Evolutionary conservation across 2,113 vertebrate genomes (phyloP).

Genomic region (Dissostichus mawsoni): DNA sequence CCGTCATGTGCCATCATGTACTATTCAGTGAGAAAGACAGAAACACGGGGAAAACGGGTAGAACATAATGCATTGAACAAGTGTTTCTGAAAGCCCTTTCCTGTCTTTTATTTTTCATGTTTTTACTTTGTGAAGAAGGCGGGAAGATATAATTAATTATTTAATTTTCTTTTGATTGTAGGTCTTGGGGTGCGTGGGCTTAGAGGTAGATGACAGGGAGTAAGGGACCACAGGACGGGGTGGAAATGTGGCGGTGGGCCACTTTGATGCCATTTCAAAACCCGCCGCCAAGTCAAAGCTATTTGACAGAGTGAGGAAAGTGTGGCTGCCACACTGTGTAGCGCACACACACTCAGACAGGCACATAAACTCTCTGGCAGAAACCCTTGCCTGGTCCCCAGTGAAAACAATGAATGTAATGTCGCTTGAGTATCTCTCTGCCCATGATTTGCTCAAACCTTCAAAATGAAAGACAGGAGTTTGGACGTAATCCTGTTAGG

Average conservation of each 20-base stretch:
- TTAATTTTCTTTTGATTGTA: conserved; percentile 83
- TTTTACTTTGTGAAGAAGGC: conserved; percentile 76
- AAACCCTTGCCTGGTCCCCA: conserved; percentile 42
- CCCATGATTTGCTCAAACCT: conserved; percentile 46
- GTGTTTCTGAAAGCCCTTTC: conserved; percentile 72
- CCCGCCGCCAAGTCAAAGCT: conserved; percentile 66
- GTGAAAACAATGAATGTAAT: conserved; percentile 62
- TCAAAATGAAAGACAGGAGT: conserved; percentile 63
- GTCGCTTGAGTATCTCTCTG: conserved; percentile 17
- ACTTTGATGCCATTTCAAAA: conserved; percentile 80
- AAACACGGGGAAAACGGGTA: conserved; percentile 53
- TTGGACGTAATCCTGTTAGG: conserved; percentile 63
- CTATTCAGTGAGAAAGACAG: conserved; percentile 76
- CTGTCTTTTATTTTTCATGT: conserved; percentile 83
- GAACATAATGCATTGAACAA: conserved; percentile 73
- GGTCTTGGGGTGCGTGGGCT: conserved; percentile 71
- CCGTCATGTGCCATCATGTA: conserved; percentile 80
- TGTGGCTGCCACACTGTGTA: conserved; percentile 46
- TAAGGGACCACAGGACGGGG: conserved; percentile 54
- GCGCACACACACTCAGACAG: conserved; percentile 25
- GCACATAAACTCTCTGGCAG: conserved; percentile 55
- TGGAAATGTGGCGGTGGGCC: conserved; percentile 60
- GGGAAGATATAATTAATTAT: conserved; percentile 81
- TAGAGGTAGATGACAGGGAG: conserved; percentile 68
- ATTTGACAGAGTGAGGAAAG: conserved; percentile 69